Conservation (phyloP, 2,113 vertebrate species). For the Gorsachius goisagi region DNA sequence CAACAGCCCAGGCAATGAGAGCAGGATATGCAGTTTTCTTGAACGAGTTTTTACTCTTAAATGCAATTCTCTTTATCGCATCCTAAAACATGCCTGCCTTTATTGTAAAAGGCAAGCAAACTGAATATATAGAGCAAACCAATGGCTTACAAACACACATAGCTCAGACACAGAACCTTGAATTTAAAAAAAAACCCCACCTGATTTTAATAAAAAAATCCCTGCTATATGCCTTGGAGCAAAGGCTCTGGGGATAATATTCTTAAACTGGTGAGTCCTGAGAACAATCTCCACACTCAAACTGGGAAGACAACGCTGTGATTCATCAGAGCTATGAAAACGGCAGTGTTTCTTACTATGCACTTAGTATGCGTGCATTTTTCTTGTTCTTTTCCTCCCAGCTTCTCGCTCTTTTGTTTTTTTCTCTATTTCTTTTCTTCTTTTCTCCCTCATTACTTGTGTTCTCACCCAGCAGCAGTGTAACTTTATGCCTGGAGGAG, state of each 20-base stretch:
- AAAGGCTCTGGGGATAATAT: background rate
- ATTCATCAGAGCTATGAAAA: background rate
- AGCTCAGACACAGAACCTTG: background rate
- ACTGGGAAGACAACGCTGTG: background rate
- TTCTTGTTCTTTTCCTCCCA: background rate
- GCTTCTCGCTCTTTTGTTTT: background rate
- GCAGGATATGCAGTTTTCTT: background rate
- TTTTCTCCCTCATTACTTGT: background rate
- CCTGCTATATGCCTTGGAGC: background rate
- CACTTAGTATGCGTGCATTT: background rate
- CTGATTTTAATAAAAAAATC: background rate
- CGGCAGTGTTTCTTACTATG: background rate
- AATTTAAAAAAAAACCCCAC: background rate
- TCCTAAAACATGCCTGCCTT: background rate
- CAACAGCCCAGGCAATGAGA: background rate
- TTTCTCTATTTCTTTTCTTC: background rate
- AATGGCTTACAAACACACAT: background rate
- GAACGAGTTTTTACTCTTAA: background rate
- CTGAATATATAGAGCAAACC: background rate
- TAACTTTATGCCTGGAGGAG: background rate
- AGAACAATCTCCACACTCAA: background rate
- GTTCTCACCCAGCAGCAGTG: background rate
- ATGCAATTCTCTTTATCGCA: background rate
- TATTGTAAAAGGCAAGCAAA: background rate
- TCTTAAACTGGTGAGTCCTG: background rate